Base-by-base conservation (phyloP, 1,140 invertebrate species). In the fruit fly (Drosophila melanogaster) region DNA sequence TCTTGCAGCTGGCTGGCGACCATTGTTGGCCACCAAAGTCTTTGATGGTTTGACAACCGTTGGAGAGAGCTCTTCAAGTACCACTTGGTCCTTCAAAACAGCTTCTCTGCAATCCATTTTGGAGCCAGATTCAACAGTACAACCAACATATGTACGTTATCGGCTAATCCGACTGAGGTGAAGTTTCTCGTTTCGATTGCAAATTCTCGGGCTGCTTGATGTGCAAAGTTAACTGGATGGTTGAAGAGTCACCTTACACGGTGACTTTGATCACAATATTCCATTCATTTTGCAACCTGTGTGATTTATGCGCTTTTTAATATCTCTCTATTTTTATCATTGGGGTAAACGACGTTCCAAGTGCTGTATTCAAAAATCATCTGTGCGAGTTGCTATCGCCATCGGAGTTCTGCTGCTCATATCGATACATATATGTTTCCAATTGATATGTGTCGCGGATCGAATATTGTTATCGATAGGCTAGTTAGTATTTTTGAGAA, bases 341-440 rank as follows among this genome's bases (percentile, higher is more conserved):
- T 47, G 26, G 26, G 26, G 14, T n/a, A 47, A 47, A 47, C 44
- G 44, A 22, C 44, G 44, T 47, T 14, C 12, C 10, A 19, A 17
- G n/a, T 33, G 47, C 24, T 50, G 47, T 17, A 50, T 50, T 26
- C 47, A 30, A 50, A 50, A 33, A 22, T 22, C 47, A 50, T 26
- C 47, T 50, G 47, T 50, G 47, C 49, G 12, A 1, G 17, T 22
- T 22, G 10, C 11, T 17, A 37, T 54, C 22, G 22, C 17, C 35
- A 35, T 33, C n/a, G n/a, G 4, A 15, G n/a, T 10, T 47, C n/a
- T n/a, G n/a, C 8, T 12, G 11, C 6, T 5, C 0, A 3, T 59
- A 51, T 41, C 22, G 37, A 26, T 55, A 26, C 0, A 7, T 40
- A 3, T n/a, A n/a, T 15, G 22, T 40, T 11, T 12, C 1, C 1